Conservation (phyloP, 2,113 vertebrate species). For the Nothocercus nigrocapillus region DNA sequence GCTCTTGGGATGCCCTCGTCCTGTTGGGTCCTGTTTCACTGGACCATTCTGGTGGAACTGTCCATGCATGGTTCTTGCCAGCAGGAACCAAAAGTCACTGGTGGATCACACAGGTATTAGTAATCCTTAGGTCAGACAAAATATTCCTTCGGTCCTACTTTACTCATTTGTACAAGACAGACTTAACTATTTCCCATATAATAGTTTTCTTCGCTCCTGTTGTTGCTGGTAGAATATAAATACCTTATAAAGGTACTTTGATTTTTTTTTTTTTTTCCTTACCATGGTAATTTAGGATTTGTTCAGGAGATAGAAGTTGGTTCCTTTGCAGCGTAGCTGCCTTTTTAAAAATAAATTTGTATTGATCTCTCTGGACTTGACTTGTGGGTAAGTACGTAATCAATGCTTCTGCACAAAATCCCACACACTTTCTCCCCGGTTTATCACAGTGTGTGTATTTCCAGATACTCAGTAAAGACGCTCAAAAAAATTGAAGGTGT, state of each 20-base stretch:
- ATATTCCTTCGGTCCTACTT: background rate
- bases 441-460: background rate
- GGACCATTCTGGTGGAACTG: background rate
- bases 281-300: background rate
- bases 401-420: background rate
- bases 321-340: background rate
- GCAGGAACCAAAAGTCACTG: background rate
- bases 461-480: background rate
- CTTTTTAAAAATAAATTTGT: background rate
- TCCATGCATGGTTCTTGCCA: background rate
- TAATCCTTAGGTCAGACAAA: too few species aligned
- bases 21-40: background rate
- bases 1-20: fast-evolving
- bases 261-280: background rate
- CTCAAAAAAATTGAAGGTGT: background rate
- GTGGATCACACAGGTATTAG: background rate
- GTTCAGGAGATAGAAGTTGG: background rate
- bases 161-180: background rate
- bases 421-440: background rate
- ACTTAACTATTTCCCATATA: fast-evolving
- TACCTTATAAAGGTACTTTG: background rate
- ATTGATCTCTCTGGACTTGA: background rate
- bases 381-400: background rate
- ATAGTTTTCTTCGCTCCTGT: background rate
- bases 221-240: background rate